Percentiles rank a stretch among this genome's conserved stretches.
These are phyloP conservation scores for Psammodynastes pulverulentus DNA, from an alignment of 2,113 vertebrate genomes.

Conservation along the genomic window DNA sequence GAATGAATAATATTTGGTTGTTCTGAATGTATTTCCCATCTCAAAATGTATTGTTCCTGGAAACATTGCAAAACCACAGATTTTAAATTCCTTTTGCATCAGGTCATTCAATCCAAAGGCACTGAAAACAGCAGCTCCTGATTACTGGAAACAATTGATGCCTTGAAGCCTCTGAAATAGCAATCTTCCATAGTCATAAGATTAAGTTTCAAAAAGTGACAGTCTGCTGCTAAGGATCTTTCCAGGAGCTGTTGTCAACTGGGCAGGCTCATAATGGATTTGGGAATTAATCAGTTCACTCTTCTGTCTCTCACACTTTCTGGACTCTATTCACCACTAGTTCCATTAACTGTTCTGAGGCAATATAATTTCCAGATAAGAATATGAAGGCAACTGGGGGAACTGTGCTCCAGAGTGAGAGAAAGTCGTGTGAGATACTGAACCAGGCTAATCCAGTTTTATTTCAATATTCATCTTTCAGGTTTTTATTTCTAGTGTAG, in stretches of 20 bases:
- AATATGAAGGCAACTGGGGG: neutral
- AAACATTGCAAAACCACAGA: neutral
- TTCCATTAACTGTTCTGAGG: neutral
- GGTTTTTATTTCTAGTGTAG: neutral
- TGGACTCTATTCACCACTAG: neutral
- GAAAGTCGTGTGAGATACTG: neutral
- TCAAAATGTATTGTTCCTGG: neutral
- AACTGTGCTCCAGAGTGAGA: neutral
- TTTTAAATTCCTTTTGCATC: neutral
- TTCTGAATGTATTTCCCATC: neutral
- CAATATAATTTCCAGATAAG: neutral
- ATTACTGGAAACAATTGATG: neutral
- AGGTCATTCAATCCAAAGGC: neutral
- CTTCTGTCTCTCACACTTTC: neutral
- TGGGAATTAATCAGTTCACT: neutral
- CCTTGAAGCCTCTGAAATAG: neutral
- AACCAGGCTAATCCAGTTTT: neutral
- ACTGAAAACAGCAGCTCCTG: neutral
- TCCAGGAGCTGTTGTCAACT: neutral
- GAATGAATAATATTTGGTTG: neutral
- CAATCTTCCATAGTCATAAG: neutral
- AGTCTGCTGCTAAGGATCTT: neutral
- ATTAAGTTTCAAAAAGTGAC: neutral
- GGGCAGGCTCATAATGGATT: neutral
- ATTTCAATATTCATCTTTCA: neutral